Percentiles rank a stretch among this genome's conserved stretches.
phyloP scores from a whole-genome alignment of 2,888 invertebrate genomes.

The Meliscaeva auricollis region DNA sequence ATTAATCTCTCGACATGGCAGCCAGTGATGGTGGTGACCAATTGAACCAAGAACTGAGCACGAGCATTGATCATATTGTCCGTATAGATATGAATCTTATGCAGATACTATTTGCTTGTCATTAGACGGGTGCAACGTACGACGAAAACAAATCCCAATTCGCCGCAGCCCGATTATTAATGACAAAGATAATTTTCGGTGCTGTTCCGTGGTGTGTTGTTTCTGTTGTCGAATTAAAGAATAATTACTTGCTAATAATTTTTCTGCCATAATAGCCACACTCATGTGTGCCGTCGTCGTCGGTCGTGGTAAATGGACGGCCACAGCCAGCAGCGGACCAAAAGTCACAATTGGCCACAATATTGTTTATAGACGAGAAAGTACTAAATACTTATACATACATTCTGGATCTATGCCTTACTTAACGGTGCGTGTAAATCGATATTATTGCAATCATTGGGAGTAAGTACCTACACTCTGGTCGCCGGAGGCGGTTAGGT shows the following conservation, averaged over 20 bases:
- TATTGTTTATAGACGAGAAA: conserved; percentile 13
- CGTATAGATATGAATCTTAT: conserved; percentile 53
- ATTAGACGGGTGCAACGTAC: background rate
- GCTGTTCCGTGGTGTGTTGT: conserved; percentile 60
- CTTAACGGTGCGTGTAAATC: conserved; percentile 43
- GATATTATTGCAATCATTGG: conserved; percentile 11
- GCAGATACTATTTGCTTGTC: conserved; percentile 14
- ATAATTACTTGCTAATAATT: conserved; percentile 57
- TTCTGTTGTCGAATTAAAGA: conserved; percentile 67
- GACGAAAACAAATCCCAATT: conserved; percentile 49
- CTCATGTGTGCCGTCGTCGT: no score
- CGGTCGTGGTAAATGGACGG: no score
- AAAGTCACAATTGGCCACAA: background rate
- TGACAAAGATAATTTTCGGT: conserved; percentile 65
- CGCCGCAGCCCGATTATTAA: conserved; percentile 59
- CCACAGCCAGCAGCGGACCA: no score
- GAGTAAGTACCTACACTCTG: background rate
- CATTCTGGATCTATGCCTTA: conserved; percentile 7
- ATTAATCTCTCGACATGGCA: conserved; percentile 66
- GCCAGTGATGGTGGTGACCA: conserved; percentile 41
- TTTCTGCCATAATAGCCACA: conserved; percentile 6
- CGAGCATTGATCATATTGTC: conserved; percentile 68
- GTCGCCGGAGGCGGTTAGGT: conserved; percentile 2
- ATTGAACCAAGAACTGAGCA: conserved; percentile 51
- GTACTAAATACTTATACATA: background rate